phyloP scores from a whole-genome alignment of 2,888 invertebrate genomes.

The Autographa gamma region DNA sequence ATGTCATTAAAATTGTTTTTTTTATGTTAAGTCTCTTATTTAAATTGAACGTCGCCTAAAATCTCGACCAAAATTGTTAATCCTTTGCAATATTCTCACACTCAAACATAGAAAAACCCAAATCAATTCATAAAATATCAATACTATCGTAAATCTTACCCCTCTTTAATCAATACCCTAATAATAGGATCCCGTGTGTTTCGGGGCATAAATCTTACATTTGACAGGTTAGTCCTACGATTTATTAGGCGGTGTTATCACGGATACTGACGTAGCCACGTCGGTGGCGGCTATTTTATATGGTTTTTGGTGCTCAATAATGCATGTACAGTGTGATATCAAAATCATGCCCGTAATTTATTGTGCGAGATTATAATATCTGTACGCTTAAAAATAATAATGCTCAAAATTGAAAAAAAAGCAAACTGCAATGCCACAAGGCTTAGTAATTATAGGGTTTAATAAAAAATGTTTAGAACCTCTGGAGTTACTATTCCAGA shows the following conservation, averaged over 20 bases:
- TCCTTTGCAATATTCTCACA: neutral
- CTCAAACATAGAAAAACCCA: neutral
- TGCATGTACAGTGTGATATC: slow-evolving; percentile 8
- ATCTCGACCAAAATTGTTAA: neutral
- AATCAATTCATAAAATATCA: slow-evolving; percentile 1
- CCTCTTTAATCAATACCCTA: neutral
- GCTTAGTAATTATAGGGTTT: too few species aligned
- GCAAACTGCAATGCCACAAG: too few species aligned
- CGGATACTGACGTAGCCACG: slow-evolving; percentile 25
- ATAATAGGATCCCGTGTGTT: slow-evolving; percentile 26
- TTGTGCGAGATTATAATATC: too few species aligned
- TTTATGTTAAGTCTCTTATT: too few species aligned
- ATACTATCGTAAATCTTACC: neutral
- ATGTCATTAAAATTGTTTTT: too few species aligned
- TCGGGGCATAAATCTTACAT: slow-evolving; percentile 50
- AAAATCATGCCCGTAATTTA: too few species aligned
- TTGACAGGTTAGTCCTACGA: slow-evolving; percentile 54
- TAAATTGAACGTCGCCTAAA: too few species aligned
- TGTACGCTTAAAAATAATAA: too few species aligned
- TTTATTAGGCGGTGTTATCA: slow-evolving; percentile 55
- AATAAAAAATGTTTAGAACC: too few species aligned
- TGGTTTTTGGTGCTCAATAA: slow-evolving; percentile 47
- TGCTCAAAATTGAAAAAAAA: too few species aligned
- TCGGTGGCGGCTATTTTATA: slow-evolving; percentile 32
- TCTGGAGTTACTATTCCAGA: too few species aligned